Conservation (phyloP, 2,113 vertebrate genomes). For the Bettongia penicillata region DNA sequence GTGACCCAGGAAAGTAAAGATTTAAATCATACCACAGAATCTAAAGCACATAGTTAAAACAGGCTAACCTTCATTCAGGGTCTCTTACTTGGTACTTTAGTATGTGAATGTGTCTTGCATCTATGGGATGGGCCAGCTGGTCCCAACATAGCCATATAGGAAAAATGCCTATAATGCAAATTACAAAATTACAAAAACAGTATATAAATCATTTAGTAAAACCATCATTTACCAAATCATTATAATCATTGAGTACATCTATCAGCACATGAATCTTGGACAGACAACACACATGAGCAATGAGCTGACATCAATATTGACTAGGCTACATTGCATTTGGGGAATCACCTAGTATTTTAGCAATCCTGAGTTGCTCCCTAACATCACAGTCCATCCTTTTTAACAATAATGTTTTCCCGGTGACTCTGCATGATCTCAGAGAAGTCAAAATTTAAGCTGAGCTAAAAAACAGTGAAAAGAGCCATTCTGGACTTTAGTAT, state of each 20-base stretch:
- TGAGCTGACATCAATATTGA: background rate
- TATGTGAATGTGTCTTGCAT: background rate
- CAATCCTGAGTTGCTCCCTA: too few relatives aligned
- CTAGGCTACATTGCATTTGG: too few relatives aligned
- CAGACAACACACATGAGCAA: background rate
- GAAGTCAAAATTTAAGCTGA: background rate
- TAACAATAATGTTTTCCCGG: too few relatives aligned
- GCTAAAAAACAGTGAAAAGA: background rate
- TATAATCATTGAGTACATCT: background rate
- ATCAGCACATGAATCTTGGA: background rate
- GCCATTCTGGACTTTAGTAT: background rate
- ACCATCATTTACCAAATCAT: background rate
- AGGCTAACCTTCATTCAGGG: background rate
- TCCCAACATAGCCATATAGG: background rate
- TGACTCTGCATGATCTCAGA: background rate
- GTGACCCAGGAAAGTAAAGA: too few relatives aligned
- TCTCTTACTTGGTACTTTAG: background rate
- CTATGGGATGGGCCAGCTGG: background rate
- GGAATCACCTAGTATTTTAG: too few relatives aligned
- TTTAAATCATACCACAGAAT: too few relatives aligned
- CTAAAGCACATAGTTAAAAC: background rate
- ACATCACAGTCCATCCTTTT: too few relatives aligned
- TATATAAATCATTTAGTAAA: background rate
- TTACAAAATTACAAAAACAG: background rate
- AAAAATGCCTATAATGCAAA: background rate